Percentiles rank a stretch among this genome's conserved stretches.
These are phyloP conservation scores for Cyclophora punctaria DNA, from an alignment of 2,888 invertebrate species.

Conservation along the genomic window DNA sequence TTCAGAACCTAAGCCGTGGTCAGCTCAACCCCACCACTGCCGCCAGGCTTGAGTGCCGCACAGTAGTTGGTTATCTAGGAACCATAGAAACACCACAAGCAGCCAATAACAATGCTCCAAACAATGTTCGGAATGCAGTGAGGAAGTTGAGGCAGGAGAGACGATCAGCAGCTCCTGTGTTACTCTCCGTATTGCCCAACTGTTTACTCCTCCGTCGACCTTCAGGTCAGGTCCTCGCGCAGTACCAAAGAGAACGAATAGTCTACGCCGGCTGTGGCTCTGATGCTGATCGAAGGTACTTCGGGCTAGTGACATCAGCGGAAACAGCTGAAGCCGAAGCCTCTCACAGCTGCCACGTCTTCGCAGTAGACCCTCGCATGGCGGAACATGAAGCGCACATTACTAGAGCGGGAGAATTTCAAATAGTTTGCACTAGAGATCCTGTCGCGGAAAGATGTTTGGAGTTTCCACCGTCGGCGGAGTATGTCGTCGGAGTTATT, in stretches of 20 bases:
- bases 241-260: constrained; percentile 89
- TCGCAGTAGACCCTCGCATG: constrained; percentile 92
- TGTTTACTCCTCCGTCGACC: constrained; percentile 87
- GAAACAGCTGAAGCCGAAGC: constrained; percentile 70
- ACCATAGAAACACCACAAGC: constrained; percentile 96
- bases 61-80: constrained; percentile 94
- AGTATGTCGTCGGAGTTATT: constrained; percentile 82
- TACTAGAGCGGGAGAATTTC: constrained; percentile 87
- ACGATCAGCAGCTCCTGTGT: constrained; percentile 87
- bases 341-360: constrained; percentile 95
- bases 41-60: constrained; percentile 82
- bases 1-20: constrained; percentile 55
- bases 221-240: constrained; percentile 86
- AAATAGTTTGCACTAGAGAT: constrained; percentile 88
- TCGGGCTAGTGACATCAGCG: constrained; percentile 92
- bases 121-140: constrained; percentile 90
- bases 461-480: constrained; percentile 92
- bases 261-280: constrained; percentile 92
- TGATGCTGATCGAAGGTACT: constrained; percentile 93
- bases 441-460: constrained; percentile 85
- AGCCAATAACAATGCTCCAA: constrained; percentile 82
- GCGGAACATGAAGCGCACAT: constrained; percentile 87
- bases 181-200: constrained; percentile 88
- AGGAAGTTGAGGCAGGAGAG: constrained; percentile 91
- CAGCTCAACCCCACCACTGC: constrained; percentile 58